Evolutionary conservation across 2,113 vertebrate species (phyloP).

Genomic region (Lophius piscatorius): DNA sequence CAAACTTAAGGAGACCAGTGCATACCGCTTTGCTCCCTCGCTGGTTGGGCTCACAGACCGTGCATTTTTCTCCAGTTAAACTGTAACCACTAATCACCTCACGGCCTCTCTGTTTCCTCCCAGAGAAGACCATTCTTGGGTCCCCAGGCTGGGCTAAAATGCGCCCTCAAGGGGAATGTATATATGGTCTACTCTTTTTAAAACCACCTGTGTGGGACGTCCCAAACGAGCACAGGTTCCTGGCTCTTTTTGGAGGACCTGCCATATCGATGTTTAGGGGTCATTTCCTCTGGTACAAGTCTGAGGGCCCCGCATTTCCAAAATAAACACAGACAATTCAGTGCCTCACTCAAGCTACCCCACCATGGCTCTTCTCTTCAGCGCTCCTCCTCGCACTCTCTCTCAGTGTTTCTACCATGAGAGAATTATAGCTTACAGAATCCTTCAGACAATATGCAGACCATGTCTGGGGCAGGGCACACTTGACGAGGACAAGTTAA

Average conservation of each 20-base stretch:
- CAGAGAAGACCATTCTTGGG: constrained; percentile 61
- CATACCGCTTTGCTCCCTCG: constrained; percentile 61
- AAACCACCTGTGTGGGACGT: constrained; percentile 64
- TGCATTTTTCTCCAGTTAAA: constrained; percentile 83
- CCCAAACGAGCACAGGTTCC: constrained; percentile 25
- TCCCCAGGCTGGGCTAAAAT: constrained; percentile 55
- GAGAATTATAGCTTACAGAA: constrained; percentile 48
- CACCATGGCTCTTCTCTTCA: constrained; percentile 64
- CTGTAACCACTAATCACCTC: constrained; percentile 83
- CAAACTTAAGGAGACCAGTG: constrained; percentile 54
- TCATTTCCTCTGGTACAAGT: constrained; percentile 62
- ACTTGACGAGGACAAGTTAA: constrained; percentile 37
- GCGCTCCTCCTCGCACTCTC: constrained; percentile 46
- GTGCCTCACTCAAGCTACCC: constrained; percentile 64
- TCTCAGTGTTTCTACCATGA: constrained; percentile 52
- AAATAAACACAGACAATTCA: constrained; percentile 80
- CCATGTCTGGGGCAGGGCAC: constrained; percentile 48
- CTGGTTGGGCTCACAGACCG: constrained; percentile 64
- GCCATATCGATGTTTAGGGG: constrained; percentile 48
- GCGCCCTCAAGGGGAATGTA: constrained; percentile 14
- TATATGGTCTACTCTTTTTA: constrained; percentile 20
- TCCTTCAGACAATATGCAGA: constrained; percentile 59
- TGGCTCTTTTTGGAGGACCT: constrained; percentile 32
- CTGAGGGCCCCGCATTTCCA: constrained; percentile 68
- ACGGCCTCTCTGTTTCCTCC: constrained; percentile 75